Percentiles rank a stretch among this genome's conserved stretches.
Evolutionary conservation across 1,140 invertebrate species (phyloP).

Genomic region (Heterodera carotae): DNA sequence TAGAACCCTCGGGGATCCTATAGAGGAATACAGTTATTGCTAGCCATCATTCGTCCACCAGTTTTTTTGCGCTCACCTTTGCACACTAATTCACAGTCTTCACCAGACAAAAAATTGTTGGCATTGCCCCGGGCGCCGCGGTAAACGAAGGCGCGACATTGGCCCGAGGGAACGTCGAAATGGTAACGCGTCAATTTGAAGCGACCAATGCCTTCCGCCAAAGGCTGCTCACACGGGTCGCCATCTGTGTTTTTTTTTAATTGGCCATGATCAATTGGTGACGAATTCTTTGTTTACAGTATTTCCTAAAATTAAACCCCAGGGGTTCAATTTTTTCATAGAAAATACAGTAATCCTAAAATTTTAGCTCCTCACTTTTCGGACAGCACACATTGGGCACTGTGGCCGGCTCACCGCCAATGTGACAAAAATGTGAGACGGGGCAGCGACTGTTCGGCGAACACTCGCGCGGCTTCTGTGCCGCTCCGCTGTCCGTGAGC

Average conservation of each 20-base stretch:
- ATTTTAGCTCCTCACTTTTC: conserved; percentile 41
- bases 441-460: conserved; percentile 44
- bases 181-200: conserved; percentile 56
- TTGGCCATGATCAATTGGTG: background rate
- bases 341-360: no score
- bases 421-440: conserved; percentile 59
- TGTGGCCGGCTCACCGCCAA: conserved; percentile 31
- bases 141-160: conserved; percentile 59
- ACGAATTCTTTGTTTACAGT: no score
- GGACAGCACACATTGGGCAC: conserved; percentile 58
- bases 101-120: conserved; percentile 59
- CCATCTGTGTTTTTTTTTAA: conserved; percentile 51
- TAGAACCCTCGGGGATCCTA: no score
- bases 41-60: conserved; percentile 1
- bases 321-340: no score
- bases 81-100: conserved; percentile 63
- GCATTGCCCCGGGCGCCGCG: conserved; percentile 58
- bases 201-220: conserved; percentile 50
- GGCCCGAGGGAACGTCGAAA: conserved; percentile 53
- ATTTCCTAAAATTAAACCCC: no score
- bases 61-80: conserved; percentile 47
- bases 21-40: background rate
- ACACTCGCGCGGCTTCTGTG: conserved; percentile 31
- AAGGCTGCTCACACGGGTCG: conserved; percentile 55
- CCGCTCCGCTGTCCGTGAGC: conserved; percentile 43